A percentile compares a stretch with the other conserved stretches of the same genome.
Evolutionary conservation across 1,140 invertebrate genomes (phyloP).

Genomic region (Gryon sp.): DNA sequence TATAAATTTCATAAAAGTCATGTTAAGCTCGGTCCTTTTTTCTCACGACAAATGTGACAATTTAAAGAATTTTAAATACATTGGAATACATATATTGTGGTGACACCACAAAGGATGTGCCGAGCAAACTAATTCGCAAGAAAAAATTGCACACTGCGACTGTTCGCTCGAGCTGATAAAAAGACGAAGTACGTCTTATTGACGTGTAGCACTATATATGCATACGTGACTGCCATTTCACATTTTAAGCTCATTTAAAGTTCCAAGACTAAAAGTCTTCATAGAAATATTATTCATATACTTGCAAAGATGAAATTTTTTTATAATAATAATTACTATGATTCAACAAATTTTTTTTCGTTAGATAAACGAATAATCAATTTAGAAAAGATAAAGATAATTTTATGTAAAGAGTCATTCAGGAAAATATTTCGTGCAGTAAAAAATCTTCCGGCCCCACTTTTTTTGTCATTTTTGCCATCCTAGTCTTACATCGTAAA

Average conservation of each 20-base stretch:
- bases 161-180: slow-evolving; percentile 31
- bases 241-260: slow-evolving; percentile 30
- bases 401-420: slow-evolving; percentile 18
- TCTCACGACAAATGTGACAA: neutral
- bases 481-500: slow-evolving; percentile 32
- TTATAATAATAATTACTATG: too few species aligned
- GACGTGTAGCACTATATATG: slow-evolving; percentile 23
- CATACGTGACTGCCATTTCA: slow-evolving; percentile 32
- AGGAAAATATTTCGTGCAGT: too few species aligned
- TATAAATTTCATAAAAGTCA: slow-evolving; percentile 25
- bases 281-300: slow-evolving; percentile 15
- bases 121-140: slow-evolving; percentile 30
- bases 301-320: too few species aligned
- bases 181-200: slow-evolving; percentile 36
- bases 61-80: slow-evolving; percentile 19
- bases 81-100: slow-evolving; percentile 12
- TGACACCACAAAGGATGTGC: slow-evolving; percentile 26
- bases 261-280: slow-evolving; percentile 22
- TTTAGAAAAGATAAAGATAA: neutral
- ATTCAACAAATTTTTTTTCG: too few species aligned
- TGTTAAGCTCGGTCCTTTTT: slow-evolving; percentile 1
- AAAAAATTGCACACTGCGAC: slow-evolving; percentile 33
- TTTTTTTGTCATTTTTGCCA: slow-evolving; percentile 24
- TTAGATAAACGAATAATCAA: too few species aligned
- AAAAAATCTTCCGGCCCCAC: neutral